Base-by-base conservation (phyloP, 2,113 vertebrate genomes). In the Ophiodon elongatus region DNA sequence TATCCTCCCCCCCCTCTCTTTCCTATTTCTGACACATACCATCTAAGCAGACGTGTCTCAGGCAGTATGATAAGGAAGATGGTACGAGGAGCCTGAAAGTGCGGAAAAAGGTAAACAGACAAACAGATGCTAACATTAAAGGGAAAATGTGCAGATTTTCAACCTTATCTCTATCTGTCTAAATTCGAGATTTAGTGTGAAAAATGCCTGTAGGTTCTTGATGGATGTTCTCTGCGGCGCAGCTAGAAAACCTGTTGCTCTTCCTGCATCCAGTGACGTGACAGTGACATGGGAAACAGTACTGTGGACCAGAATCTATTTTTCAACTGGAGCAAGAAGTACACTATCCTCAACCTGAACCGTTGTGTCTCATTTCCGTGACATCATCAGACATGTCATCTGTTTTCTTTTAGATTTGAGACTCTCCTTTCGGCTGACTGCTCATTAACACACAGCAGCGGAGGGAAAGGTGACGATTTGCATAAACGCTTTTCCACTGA, bases 361-460 rank as follows among this genome's bases (percentile, higher is more conserved):
- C 27, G 29, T 7, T 8, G 54, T 56, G 29, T 45, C 43, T 45
- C 4, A 54, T 54, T 45, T 35, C 9, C 15, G 37, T 2, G 19
- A 50, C 1, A 23, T 23, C 0, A 23, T 17, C 67, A 45, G 14
- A 47, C 37, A 21, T 39, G 57, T 56, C n/a, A 25, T 2, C 11
- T 41, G 29, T 50, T 45, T 9, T 17, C 41, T 23, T 64, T 65
- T 15, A 64, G 23, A 71, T 64, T 21, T 27, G 31, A 86, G 57
- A 66, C 45, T 52, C 80, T 63, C 37, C 57, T 41, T 59, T 15
- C 4, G 0, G 35, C 76, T 75, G 74, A 73, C 69, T n/a, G 83
- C 90, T 88, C 68, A 64, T 84, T 76, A 85, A 19, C 76, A 65
- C 25, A 29, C 0, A 3, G n/a, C 74, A 21, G 43, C 11, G 67